Conservation (phyloP, 1,140 invertebrate genomes). For the Drosophila willistoni region DNA sequence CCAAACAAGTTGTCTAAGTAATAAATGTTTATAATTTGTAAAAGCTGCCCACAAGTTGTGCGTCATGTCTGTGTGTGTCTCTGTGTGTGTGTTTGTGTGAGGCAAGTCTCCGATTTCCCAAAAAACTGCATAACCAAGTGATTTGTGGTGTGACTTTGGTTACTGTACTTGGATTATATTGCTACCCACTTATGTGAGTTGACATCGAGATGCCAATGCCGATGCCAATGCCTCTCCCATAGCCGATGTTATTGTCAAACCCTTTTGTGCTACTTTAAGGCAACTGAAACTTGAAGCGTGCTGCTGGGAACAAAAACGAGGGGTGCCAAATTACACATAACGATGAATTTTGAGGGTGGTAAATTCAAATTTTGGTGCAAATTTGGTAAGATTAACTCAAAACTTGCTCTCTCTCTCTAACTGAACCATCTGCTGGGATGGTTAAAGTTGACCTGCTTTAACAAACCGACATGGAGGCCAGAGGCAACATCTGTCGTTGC, state of each 20-base stretch:
- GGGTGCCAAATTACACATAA: background rate
- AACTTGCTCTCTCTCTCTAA: slow-evolving; percentile 43
- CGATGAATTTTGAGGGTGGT: background rate
- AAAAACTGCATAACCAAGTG: slow-evolving; percentile 52
- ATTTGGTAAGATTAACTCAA: slow-evolving; percentile 50
- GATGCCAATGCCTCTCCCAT: too few relatives aligned
- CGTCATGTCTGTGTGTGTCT: slow-evolving; percentile 20
- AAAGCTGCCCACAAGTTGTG: slow-evolving; percentile 8
- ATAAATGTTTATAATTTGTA: slow-evolving; percentile 58
- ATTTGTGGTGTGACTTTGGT: slow-evolving; percentile 1
- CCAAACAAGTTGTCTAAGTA: slow-evolving; percentile 38
- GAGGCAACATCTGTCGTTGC: slow-evolving; percentile 50
- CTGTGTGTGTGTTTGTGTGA: background rate
- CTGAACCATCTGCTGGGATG: slow-evolving; percentile 28
- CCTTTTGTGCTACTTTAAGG: slow-evolving; percentile 49
- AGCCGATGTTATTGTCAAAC: slow-evolving; percentile 33
- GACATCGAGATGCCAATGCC: slow-evolving; percentile 9
- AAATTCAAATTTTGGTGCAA: background rate
- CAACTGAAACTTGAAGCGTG: slow-evolving; percentile 38
- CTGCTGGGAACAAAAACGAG: background rate
- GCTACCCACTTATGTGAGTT: slow-evolving; percentile 24
- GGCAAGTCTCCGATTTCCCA: slow-evolving; percentile 39
- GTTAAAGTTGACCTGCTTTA: slow-evolving; percentile 58
- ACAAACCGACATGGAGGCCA: slow-evolving; percentile 45
- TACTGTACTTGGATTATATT: slow-evolving; percentile 28